Conservation (phyloP, 1,140 invertebrate species). For the Leguminivora glycinivorella region DNA sequence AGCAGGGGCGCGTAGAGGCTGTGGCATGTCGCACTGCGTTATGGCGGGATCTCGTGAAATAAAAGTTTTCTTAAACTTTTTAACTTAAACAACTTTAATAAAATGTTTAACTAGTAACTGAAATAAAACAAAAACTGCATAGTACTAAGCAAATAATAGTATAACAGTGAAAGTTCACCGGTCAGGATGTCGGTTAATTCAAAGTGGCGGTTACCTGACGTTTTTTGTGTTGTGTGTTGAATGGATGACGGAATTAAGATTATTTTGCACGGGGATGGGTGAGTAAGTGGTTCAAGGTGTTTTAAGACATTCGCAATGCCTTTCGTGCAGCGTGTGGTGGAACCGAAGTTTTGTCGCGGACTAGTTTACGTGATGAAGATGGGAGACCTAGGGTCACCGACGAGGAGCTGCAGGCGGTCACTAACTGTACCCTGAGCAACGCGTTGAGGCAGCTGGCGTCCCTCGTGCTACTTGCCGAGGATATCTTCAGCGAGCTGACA, state of each 20-base stretch:
- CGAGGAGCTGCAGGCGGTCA: slow-evolving; percentile 86
- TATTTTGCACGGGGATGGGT: slow-evolving; percentile 71
- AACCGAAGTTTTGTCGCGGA: slow-evolving; percentile 84
- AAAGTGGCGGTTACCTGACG: slow-evolving; percentile 78
- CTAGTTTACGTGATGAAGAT: slow-evolving; percentile 79
- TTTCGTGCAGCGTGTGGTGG: slow-evolving; percentile 85
- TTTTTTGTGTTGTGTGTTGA: slow-evolving; percentile 78
- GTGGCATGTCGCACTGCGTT: slow-evolving; percentile 40
- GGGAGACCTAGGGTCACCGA: slow-evolving; percentile 81
- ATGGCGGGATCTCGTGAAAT: slow-evolving; percentile 71
- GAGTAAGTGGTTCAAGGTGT: slow-evolving; percentile 59
- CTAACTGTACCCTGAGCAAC: slow-evolving; percentile 87
- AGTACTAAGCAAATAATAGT: slow-evolving; percentile 38
- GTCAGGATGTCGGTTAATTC: slow-evolving; percentile 77
- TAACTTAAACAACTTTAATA: slow-evolving; percentile 45
- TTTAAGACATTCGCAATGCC: slow-evolving; percentile 81
- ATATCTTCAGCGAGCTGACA: slow-evolving; percentile 87
- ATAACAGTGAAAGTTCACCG: slow-evolving; percentile 61
- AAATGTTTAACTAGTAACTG: slow-evolving; percentile 41
- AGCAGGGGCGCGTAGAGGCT: slow-evolving; percentile 39
- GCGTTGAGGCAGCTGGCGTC: slow-evolving; percentile 88
- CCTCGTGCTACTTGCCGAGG: slow-evolving; percentile 86
- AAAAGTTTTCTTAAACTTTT: slow-evolving; percentile 73
- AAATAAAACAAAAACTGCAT: slow-evolving; percentile 40
- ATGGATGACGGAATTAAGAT: slow-evolving; percentile 74